Conservation (phyloP, 2,113 vertebrate genomes). For the Pollachius pollachius region DNA sequence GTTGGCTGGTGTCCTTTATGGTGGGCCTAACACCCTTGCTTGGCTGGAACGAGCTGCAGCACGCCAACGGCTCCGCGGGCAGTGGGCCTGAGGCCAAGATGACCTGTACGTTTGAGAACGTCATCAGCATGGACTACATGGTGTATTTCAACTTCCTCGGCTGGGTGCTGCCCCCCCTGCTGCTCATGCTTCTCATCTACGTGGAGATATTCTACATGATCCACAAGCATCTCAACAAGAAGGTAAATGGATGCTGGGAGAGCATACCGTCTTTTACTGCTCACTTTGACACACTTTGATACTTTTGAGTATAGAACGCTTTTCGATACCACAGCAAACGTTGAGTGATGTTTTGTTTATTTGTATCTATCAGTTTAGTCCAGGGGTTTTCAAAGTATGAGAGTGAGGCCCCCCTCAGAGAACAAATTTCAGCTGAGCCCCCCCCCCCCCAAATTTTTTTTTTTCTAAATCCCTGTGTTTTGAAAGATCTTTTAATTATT, state of each 20-base stretch:
- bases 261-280: no score
- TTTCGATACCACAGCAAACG: no score
- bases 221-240: conserved; percentile 91
- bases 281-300: no score
- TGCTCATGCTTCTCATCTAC: conserved; percentile 93
- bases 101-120: conserved; percentile 86
- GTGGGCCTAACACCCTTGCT: conserved; percentile 91
- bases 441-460: no score
- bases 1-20: conserved; percentile 87
- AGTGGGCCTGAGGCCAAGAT: conserved; percentile 62
- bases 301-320: no score
- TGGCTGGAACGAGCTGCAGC: conserved; percentile 88
- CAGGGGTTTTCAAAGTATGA: no score
- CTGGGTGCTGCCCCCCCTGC: conserved; percentile 89
- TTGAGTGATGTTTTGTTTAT: no score
- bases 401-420: no score
- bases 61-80: conserved; percentile 58
- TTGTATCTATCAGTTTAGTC: no score
- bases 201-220: conserved; percentile 95
- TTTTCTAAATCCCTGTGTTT: no score
- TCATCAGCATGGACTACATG: conserved; percentile 99
- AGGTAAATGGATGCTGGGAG: conserved; percentile 57
- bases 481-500: no score
- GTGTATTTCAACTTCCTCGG: conserved; percentile 98
- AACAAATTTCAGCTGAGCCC: no score